These are phyloP conservation scores for Atherinosoma microstoma DNA, from an alignment of 2,797 vertebrate species.

Conservation along the genomic window DNA sequence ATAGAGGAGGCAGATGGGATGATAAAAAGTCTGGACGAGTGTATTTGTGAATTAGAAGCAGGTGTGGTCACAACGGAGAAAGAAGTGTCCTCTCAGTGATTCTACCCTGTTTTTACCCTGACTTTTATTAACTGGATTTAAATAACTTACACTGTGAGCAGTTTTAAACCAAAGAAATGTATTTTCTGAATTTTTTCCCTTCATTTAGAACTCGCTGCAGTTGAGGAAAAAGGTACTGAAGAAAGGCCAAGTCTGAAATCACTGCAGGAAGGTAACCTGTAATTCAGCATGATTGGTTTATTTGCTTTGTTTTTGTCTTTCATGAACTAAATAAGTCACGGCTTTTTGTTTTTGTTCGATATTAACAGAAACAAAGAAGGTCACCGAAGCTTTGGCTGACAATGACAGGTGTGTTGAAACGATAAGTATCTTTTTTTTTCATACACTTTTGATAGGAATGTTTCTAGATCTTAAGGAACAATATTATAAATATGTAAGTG, in stretches of 20 bases:
- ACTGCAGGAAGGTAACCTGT: constrained; percentile 68
- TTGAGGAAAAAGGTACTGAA: constrained; percentile 62
- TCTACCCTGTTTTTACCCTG: neutral
- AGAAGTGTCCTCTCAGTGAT: neutral
- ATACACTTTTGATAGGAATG: neutral
- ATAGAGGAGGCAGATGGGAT: constrained; percentile 71
- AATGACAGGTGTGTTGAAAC: constrained; percentile 66
- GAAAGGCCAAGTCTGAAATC: constrained; percentile 68
- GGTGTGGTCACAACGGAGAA: constrained; percentile 57
- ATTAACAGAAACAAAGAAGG: constrained; percentile 66
- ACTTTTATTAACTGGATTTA: neutral
- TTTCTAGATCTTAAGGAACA: neutral
- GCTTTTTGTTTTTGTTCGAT: neutral
- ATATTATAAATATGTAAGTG: neutral
- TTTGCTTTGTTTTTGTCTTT: neutral
- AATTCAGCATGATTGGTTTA: fast-evolving
- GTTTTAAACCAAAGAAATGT: neutral
- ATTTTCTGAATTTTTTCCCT: neutral
- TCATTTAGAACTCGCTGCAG: constrained; percentile 70
- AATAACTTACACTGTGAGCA: neutral
- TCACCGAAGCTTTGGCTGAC: constrained; percentile 59
- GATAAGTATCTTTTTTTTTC: neutral
- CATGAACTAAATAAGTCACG: neutral
- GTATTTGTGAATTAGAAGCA: constrained; percentile 74
- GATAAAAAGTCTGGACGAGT: constrained; percentile 76